phyloP scores from a whole-genome alignment of 2,888 invertebrate genomes.

The Allacma fusca region DNA sequence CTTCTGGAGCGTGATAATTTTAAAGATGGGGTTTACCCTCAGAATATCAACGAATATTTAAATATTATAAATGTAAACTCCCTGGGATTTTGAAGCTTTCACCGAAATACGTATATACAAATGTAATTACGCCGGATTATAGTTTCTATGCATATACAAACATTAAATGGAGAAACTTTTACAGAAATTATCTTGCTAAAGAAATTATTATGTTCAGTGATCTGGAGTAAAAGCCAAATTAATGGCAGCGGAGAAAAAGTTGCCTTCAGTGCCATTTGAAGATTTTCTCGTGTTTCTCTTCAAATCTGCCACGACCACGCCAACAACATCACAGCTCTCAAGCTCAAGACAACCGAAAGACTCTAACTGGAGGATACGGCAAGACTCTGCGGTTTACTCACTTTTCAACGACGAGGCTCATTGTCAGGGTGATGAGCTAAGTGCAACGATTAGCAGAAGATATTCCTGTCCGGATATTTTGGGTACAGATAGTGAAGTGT shows the following conservation, averaged over 20 bases:
- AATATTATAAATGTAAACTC: too few species aligned
- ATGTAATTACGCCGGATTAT: too few species aligned
- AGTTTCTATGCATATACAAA: too few species aligned
- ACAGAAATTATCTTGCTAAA: too few species aligned
- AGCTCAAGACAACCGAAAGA: not conserved
- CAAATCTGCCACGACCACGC: constrained; percentile 32
- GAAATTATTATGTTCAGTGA: too few species aligned
- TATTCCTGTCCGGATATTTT: constrained; percentile 26
- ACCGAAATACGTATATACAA: too few species aligned
- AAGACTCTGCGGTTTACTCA: not conserved
- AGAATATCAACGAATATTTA: too few species aligned
- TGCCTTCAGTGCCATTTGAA: constrained; percentile 42
- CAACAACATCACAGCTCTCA: constrained; percentile 21
- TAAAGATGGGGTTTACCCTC: too few species aligned
- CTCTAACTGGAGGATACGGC: not conserved
- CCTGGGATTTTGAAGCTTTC: too few species aligned
- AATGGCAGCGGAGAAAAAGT: not conserved
- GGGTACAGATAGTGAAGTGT: constrained; percentile 9
- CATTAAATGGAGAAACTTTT: too few species aligned
- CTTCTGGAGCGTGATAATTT: too few species aligned
- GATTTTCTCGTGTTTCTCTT: constrained; percentile 45
- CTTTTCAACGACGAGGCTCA: not conserved
- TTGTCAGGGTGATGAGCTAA: not conserved
- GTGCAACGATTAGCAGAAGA: constrained; percentile 6
- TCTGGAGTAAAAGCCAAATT: not conserved